Conservation (phyloP, 2,113 vertebrate species). For the Sphyrna mokarran region DNA sequence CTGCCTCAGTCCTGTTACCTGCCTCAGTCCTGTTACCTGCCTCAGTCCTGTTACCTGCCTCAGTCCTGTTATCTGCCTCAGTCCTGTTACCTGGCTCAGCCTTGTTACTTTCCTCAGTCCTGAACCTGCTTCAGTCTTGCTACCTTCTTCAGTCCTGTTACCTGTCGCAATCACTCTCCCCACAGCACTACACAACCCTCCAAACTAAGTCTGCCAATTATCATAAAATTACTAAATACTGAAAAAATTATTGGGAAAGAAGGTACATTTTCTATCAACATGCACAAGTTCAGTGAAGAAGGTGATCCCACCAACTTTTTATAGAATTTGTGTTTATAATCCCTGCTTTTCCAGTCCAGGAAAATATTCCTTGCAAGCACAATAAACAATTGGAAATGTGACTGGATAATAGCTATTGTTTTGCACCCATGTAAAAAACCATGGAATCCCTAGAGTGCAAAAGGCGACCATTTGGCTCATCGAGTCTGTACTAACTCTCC, state of each 20-base stretch:
- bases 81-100: background rate
- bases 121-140: background rate
- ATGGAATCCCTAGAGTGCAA: too few relatives aligned
- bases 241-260: too few relatives aligned
- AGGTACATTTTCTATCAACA: background rate
- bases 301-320: background rate
- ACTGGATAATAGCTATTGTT: background rate
- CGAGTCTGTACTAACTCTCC: too few relatives aligned
- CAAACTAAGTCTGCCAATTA: background rate
- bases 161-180: background rate
- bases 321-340: background rate
- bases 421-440: background rate
- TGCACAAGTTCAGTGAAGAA: background rate
- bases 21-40: too few relatives aligned
- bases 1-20: background rate
- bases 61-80: background rate
- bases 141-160: background rate
- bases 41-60: background rate
- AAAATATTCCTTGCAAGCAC: background rate
- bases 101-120: too few relatives aligned
- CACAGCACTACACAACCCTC: background rate
- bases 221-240: background rate
- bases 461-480: too few relatives aligned
- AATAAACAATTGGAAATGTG: background rate
- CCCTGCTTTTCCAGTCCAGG: background rate